Conservation (phyloP, 2,888 invertebrate species). For the Axea sp. region DNA sequence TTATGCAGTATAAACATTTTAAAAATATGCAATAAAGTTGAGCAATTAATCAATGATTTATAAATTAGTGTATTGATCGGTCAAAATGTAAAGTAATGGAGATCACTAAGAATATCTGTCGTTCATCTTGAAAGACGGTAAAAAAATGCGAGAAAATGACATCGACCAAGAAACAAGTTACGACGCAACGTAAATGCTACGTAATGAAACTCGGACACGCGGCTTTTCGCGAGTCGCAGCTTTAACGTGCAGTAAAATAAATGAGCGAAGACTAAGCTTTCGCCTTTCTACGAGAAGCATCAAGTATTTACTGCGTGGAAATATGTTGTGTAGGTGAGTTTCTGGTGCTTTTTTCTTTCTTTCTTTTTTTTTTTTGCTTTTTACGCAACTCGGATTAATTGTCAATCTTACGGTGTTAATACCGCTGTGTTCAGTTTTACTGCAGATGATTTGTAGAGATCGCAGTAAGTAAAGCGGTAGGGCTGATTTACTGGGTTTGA, state of each 20-base stretch:
- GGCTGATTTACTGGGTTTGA: neutral
- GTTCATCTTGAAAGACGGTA: conserved; percentile 20
- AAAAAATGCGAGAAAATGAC: conserved; percentile 59
- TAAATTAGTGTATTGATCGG: too few relatives aligned
- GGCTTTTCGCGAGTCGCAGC: conserved; percentile 40
- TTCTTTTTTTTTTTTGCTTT: too few relatives aligned
- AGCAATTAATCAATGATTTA: too few relatives aligned
- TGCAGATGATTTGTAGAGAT: conserved; percentile 22
- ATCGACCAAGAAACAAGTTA: conserved; percentile 50
- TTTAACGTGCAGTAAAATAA: conserved; percentile 45
- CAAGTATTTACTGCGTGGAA: conserved; percentile 23
- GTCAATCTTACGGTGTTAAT: conserved; percentile 41
- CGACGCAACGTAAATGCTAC: conserved; percentile 40
- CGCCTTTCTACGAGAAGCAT: conserved; percentile 22
- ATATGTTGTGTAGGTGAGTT: conserved; percentile 5
- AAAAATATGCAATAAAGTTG: too few relatives aligned
- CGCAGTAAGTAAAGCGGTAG: neutral
- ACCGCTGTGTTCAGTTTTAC: conserved; percentile 18
- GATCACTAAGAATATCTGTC: conserved; percentile 54
- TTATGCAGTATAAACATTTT: too few relatives aligned
- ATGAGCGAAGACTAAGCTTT: conserved; percentile 37
- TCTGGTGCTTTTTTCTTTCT: too few relatives aligned
- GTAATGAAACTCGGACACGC: conserved; percentile 47
- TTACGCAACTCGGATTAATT: conserved; percentile 25
- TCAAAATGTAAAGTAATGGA: too few relatives aligned